Evolutionary conservation across 2,888 invertebrate genomes (phyloP).

Genomic region (Dimorphilus gyrociliatus): DNA sequence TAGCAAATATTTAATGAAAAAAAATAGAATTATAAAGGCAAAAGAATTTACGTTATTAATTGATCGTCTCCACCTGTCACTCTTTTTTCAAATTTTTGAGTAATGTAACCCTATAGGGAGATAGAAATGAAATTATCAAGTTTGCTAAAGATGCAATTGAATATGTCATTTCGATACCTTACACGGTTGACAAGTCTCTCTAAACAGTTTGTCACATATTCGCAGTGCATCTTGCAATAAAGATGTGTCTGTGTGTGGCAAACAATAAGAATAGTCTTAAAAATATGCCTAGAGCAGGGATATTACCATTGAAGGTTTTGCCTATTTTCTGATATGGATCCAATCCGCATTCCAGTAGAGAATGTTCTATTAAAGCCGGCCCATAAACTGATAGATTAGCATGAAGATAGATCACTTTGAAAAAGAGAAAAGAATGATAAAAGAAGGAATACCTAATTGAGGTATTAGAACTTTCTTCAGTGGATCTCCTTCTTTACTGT

Average conservation of each 20-base stretch:
- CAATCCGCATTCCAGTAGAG: slow-evolving; percentile 56
- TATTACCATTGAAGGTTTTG: slow-evolving; percentile 50
- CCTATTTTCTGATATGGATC: slow-evolving; percentile 40
- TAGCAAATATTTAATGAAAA: neutral
- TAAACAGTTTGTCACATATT: too few relatives aligned
- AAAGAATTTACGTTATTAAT: slow-evolving; percentile 14
- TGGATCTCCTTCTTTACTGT: slow-evolving; percentile 54
- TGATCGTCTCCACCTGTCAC: slow-evolving; percentile 14
- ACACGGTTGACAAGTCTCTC: too few relatives aligned
- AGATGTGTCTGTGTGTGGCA: too few relatives aligned
- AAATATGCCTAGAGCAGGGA: too few relatives aligned
- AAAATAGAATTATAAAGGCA: slow-evolving; percentile 17
- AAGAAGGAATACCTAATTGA: slow-evolving; percentile 46
- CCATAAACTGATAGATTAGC: slow-evolving; percentile 55
- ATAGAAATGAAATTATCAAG: slow-evolving; percentile 3
- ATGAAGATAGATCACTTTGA: slow-evolving; percentile 3
- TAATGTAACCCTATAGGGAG: slow-evolving; percentile 53
- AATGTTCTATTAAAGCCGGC: slow-evolving; percentile 74
- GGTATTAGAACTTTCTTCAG: slow-evolving; percentile 67
- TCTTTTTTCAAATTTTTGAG: slow-evolving; percentile 63
- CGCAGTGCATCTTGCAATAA: too few relatives aligned
- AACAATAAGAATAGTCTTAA: too few relatives aligned
- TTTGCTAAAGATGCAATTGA: too few relatives aligned
- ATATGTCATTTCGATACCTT: too few relatives aligned
- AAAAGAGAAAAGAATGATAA: slow-evolving; percentile 1